Base-by-base conservation (phyloP, 2,797 vertebrate genomes). In the Nannoperca australis region DNA sequence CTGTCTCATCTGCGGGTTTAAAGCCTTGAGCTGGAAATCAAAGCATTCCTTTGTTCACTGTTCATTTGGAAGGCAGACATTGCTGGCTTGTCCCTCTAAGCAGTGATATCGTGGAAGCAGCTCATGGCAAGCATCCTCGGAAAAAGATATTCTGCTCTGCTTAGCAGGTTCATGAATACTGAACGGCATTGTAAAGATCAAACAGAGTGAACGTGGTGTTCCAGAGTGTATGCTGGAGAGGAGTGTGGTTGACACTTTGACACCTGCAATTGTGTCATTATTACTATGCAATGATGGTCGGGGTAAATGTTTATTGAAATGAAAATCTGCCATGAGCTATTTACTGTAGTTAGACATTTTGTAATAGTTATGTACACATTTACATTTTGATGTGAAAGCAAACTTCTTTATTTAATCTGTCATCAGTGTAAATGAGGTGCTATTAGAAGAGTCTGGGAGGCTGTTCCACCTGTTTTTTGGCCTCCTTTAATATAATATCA, bases 81-180 rank as follows among this genome's bases (percentile, higher is more conserved):
- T 75, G 77, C 83, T 50, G 76, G 64, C 84, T 79, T 86, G 82
- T 90, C 88, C 82, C 88, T 85, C 80, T 77, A 74, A 88, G 85
- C 89, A 71, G 82, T 79, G 87, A 89, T 89, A 93, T 86, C 88
- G 92, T 83, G 80, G 84, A 91, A 87, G 84, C 81, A 45, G 85
- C 85, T 92, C 82, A 73, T 92, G 92, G 87, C 89, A 88, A 84
- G 89, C 82, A 85, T 91, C 83, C 83, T 68, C 70, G 51, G 86
- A 90, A 92, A 64, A 88, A 93, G 88, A 92, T 88, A 92, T 91
- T 88, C 88, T 89, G 87, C 91, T 87, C 84, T 40, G 84, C 89
- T 93, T 90, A 86, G 86, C 90, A 80, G 88, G 79, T 88, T 92
- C 89, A 93, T 94, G 93, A 94, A 95, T 93, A 94, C 89, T 88